Base-by-base conservation (phyloP, 2,113 vertebrate species). In the Talpa occidentalis region DNA sequence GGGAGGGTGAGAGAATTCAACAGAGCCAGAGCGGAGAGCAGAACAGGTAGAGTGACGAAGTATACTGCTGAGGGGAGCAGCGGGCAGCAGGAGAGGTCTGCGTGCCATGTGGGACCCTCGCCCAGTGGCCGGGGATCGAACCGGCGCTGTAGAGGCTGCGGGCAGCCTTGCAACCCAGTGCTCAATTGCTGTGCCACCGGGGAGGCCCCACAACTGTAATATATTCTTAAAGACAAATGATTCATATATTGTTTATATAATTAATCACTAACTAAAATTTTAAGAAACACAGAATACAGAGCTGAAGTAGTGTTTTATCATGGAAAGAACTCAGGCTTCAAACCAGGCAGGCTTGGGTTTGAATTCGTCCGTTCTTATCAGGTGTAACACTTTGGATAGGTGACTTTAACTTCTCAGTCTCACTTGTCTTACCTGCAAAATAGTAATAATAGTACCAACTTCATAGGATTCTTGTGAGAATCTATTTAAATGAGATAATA, bases 221-320 rank as follows among this genome's bases (percentile, higher is more conserved):
- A 35, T 78, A 44, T 84, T 37, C 88, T 84, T 72, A 82, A 81
- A 56, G 54, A 70, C 60, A n/a, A 87, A 88, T 77, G 2, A 83
- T 60, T 88, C 28, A 32, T 77, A 3, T 60, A n/a, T 30, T 64
- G 64, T 59, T 90, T 91, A 35, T 64, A 10, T 37, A 80, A 47
- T 60, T 81, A 59, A 67, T 30, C 28, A 26, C 59, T 35, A 87
- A 47, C 21, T 73, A 59, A 52, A 74, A n/a, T 6, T n/a, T 60
- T 78, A 85, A n/a, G 44, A 35, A 73, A 6, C n/a, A 42, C 21
- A 54, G 44, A 83, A 77, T 70, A 76, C 70, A 83, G 62, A 86
- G 30, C 6, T n/a, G 42, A 54, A 81, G 49, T 26, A 87, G n/a
- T 77, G 56, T 64, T 77, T 62, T 32, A 69, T 32, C 52, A n/a